Conservation (phyloP, 2,888 invertebrate genomes). For the Papilio protenor region DNA sequence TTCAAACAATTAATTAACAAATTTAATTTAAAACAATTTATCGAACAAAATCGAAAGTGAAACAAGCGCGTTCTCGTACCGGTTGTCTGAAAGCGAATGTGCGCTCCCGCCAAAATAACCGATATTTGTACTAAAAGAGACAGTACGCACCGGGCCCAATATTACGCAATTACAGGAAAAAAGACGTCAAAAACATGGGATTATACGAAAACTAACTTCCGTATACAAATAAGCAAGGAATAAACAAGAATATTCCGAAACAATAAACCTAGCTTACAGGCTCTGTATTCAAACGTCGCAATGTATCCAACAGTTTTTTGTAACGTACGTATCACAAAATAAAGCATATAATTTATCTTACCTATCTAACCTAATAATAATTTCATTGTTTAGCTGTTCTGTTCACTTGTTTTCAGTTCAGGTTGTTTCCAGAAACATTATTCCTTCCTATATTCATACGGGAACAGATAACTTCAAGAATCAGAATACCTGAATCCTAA, state of each 20-base stretch:
- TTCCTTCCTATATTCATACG: too few species aligned
- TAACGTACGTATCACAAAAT: too few species aligned
- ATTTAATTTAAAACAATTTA: constrained; percentile 16
- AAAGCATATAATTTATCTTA: too few species aligned
- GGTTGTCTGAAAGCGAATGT: constrained; percentile 65
- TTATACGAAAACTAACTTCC: constrained; percentile 27
- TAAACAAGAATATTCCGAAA: not conserved
- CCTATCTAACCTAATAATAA: too few species aligned
- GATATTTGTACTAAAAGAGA: constrained; percentile 75
- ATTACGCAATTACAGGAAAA: constrained; percentile 51
- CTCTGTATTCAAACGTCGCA: not conserved
- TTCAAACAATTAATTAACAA: constrained; percentile 43
- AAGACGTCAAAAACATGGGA: constrained; percentile 44
- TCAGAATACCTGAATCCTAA: too few species aligned
- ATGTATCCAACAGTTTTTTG: not conserved
- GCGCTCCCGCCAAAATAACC: constrained; percentile 66
- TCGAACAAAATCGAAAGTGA: constrained; percentile 44
- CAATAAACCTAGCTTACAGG: not conserved
- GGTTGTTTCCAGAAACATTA: too few species aligned
- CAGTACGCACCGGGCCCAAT: constrained; percentile 42
- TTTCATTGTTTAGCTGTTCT: too few species aligned
- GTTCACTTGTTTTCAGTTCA: too few species aligned
- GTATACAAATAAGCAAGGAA: not conserved
- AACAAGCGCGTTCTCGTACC: constrained; percentile 54
- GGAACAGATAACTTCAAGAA: too few species aligned